A percentile compares a stretch with the other conserved stretches of the same genome.
These are phyloP conservation scores for Scaptomyza cyrtandrae DNA, from an alignment of 2,888 invertebrate genomes.

Conservation along the genomic window DNA sequence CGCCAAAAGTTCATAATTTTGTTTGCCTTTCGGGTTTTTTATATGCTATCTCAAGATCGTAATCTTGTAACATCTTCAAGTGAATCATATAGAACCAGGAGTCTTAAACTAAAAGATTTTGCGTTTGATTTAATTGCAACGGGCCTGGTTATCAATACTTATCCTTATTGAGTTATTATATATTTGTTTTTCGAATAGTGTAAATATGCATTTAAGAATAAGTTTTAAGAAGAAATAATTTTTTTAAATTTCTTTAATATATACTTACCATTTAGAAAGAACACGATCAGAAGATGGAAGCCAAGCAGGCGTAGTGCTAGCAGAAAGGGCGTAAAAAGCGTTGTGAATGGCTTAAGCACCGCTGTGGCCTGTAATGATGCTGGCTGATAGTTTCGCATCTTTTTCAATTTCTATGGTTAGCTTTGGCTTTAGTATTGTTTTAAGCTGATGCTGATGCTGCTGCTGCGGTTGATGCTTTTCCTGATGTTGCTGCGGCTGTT, in stretches of 20 bases:
- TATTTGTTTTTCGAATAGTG: no score
- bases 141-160: no score
- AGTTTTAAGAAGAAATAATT: no score
- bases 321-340: neutral
- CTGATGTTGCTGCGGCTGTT: constrained; percentile 19
- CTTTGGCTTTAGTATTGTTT: constrained; percentile 54
- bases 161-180: no score
- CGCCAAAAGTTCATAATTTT: no score
- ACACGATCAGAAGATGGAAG: constrained; percentile 36
- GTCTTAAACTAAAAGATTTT: no score
- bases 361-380: constrained; percentile 14
- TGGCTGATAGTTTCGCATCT: constrained; percentile 63
- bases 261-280: constrained; percentile 62
- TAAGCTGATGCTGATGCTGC: constrained; percentile 25
- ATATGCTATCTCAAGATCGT: no score
- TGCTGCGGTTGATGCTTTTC: constrained; percentile 22
- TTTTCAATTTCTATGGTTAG: constrained; percentile 70
- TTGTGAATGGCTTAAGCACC: constrained; percentile 4
- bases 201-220: no score
- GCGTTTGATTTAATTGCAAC: no score
- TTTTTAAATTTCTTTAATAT: neutral
- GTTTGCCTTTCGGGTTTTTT: no score
- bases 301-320: constrained; percentile 40
- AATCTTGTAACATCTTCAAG: no score
- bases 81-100: no score